Percentiles rank a stretch among this genome's conserved stretches.
Evolutionary conservation across 23 tunicate genomes (phyloP).

Genomic region (Phallusia fumigata): DNA sequence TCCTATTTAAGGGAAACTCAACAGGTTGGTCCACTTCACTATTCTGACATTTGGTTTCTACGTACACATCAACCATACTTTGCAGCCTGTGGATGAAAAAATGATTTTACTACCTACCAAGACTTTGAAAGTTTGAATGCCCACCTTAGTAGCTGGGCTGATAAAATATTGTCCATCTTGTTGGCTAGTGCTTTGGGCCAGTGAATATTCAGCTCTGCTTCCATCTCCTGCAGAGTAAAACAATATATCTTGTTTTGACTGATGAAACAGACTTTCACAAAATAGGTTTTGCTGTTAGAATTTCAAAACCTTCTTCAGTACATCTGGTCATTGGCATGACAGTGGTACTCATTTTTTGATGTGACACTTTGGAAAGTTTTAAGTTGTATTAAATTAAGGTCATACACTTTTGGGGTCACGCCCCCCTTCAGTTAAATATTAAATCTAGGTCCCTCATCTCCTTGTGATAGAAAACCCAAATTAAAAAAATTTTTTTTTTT

Average conservation of each 20-base stretch:
- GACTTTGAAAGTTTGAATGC: background rate
- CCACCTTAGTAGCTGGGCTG: slow-evolving; percentile 3
- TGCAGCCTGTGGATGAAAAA: slow-evolving; percentile 18
- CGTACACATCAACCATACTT: slow-evolving; percentile 41
- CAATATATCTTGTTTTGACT: background rate
- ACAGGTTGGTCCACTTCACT: slow-evolving; percentile 31
- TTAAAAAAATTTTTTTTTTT: too few species aligned
- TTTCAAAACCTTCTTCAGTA: too few species aligned
- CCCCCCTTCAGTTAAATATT: too few species aligned
- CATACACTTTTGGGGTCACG: too few species aligned
- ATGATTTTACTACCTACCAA: background rate
- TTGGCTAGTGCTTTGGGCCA: background rate
- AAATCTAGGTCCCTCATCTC: too few species aligned
- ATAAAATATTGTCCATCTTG: background rate
- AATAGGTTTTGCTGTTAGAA: too few species aligned
- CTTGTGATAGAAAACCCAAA: too few species aligned
- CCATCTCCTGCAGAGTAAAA: background rate
- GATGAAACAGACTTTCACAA: too few species aligned
- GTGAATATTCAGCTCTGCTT: background rate
- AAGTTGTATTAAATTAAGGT: too few species aligned
- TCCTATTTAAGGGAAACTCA: slow-evolving; percentile 30
- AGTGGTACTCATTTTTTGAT: too few species aligned
- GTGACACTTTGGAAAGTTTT: too few species aligned
- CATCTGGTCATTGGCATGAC: too few species aligned
- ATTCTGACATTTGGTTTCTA: slow-evolving; percentile 33